Evolutionary conservation across 2,888 invertebrate species (phyloP).

Genomic region (Pristionchus arcanus): DNA sequence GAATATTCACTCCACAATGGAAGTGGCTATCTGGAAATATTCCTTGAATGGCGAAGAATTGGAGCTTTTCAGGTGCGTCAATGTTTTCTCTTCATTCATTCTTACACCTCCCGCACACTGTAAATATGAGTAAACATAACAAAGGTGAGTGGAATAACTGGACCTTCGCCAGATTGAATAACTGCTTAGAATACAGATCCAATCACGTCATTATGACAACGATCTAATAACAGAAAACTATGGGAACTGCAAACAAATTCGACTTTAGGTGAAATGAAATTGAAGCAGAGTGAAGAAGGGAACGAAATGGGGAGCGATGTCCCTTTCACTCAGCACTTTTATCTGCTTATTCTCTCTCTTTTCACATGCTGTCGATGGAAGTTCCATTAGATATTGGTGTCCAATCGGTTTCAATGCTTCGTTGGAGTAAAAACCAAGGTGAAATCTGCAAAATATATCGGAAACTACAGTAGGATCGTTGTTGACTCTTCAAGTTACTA

Average conservation of each 20-base stretch:
- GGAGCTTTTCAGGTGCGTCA: neutral
- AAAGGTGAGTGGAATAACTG: neutral
- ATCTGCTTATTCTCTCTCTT: neutral
- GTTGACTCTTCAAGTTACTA: neutral
- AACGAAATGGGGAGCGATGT: neutral
- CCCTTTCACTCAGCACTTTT: slow-evolving; percentile 28
- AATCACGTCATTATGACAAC: slow-evolving; percentile 27
- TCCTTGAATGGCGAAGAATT: neutral
- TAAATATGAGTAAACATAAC: slow-evolving; percentile 25
- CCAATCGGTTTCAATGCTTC: neutral
- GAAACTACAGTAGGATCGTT: neutral
- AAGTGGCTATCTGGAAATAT: neutral
- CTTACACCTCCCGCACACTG: neutral
- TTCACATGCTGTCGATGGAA: neutral
- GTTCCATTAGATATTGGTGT: neutral
- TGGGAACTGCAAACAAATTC: slow-evolving; percentile 31
- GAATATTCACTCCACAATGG: neutral
- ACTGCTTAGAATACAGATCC: neutral
- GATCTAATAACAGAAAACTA: slow-evolving; percentile 31
- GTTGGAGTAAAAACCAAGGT: neutral
- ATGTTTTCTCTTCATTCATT: neutral
- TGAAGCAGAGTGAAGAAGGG: neutral
- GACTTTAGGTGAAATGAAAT: neutral
- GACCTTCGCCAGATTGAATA: neutral
- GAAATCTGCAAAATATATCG: neutral